These are phyloP conservation scores for Diuraphis noxia DNA, from an alignment of 1,140 invertebrate species.

Conservation along the genomic window DNA sequence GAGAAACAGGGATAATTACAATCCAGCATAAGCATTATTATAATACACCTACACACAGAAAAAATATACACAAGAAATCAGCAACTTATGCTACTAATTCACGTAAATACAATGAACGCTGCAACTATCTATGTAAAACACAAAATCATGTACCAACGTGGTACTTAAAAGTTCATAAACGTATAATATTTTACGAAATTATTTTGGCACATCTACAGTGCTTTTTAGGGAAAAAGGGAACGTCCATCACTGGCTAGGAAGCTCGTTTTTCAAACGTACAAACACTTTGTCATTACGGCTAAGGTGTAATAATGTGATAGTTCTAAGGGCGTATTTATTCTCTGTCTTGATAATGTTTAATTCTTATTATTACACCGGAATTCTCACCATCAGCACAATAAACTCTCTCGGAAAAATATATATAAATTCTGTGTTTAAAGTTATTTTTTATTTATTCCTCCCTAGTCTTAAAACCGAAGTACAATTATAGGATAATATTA, in stretches of 20 bases:
- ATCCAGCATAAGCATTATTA: background rate
- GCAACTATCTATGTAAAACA: background rate
- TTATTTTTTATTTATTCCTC: background rate
- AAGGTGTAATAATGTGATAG: background rate
- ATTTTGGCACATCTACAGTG: background rate
- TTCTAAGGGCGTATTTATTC: background rate
- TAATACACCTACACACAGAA: background rate
- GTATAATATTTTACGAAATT: background rate
- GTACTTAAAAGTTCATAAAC: background rate
- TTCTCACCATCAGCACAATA: background rate
- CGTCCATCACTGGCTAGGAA: background rate
- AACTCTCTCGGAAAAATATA: background rate
- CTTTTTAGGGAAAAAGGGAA: background rate
- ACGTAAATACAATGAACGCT: background rate
- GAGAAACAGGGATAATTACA: background rate
- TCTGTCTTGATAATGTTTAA: background rate
- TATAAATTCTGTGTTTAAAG: background rate
- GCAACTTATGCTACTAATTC: background rate
- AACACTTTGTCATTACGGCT: constrained; percentile 35
- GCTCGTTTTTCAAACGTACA: constrained; percentile 35
- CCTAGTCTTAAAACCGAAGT: no score
- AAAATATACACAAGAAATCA: background rate
- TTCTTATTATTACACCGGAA: constrained; percentile 34
- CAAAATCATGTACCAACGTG: background rate
- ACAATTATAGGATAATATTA: background rate